Percentiles rank a stretch among this genome's conserved stretches.
Evolutionary conservation across 2,888 invertebrate species (phyloP).

Genomic region (Lottia gigantea): DNA sequence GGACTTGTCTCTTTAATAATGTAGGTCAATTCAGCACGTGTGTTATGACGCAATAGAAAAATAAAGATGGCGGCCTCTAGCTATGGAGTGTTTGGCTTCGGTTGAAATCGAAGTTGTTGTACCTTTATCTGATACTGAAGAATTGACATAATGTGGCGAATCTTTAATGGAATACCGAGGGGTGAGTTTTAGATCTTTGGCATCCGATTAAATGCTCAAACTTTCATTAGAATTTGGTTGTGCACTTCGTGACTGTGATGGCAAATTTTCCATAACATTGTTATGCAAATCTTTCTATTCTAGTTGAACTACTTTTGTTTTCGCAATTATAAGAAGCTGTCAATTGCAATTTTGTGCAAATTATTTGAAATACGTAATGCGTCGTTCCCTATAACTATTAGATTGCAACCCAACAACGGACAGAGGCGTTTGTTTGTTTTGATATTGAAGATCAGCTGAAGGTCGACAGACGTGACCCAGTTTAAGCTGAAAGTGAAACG

Average conservation of each 20-base stretch:
- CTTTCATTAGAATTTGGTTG: not conserved
- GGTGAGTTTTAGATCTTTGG: conserved; percentile 31
- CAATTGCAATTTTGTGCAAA: too few species aligned
- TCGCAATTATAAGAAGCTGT: not conserved
- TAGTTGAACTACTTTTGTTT: not conserved
- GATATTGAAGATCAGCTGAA: not conserved
- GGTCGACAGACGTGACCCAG: not conserved
- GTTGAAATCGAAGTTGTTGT: too few species aligned
- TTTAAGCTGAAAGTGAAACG: not conserved
- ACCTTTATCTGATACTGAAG: too few species aligned
- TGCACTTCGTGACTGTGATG: too few species aligned
- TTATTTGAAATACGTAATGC: too few species aligned
- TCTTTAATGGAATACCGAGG: conserved; percentile 48
- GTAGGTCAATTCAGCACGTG: too few species aligned
- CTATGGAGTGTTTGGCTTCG: too few species aligned
- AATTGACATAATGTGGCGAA: conserved; percentile 43
- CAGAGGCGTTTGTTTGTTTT: not conserved
- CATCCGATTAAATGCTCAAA: not conserved
- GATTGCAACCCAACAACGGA: too few species aligned
- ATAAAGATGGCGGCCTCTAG: too few species aligned
- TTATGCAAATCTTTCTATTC: not conserved
- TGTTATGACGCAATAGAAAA: too few species aligned
- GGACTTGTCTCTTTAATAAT: too few species aligned
- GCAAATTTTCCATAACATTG: not conserved
- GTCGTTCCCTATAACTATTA: too few species aligned